Evolutionary conservation across 2,797 vertebrate species (phyloP), one percentile per base, ranked within the genome.

Genomic region (Sebastes variabilis): DNA sequence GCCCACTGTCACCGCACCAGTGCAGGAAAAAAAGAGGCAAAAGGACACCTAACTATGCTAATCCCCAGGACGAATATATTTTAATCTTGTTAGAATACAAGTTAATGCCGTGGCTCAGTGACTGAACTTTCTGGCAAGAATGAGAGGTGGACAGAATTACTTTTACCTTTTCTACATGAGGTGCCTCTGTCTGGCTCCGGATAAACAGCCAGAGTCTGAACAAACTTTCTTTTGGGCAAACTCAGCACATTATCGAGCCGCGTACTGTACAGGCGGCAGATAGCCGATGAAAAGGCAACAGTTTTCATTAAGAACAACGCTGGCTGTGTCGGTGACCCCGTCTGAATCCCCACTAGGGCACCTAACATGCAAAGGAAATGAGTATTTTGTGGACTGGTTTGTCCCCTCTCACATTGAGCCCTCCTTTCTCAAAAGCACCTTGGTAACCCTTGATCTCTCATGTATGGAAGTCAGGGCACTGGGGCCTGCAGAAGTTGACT

Each of bases 41-140:
- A 97, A 90, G 94, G 93, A 94, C 95, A 97, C 97, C 97, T 97
- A 97, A 97, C 97, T 98, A 98, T 98, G 97, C 97, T 99, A 99
- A 99, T 99, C 98, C 98, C 97, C 98, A 97, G 97, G 97, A 98
- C 98, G 98, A 99, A 99, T 99, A 98, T 98, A 99, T 99, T 99
- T 98, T 99, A 99, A 99, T 99, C 98, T 99, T 98, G 97, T 99
- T 99, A 99, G 97, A 99, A 99, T 98, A 99, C 98, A 99, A 99
- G 98, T 99, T 99, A 99, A 99, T 97, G 97, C 98, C 88, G 96
- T 96, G 96, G 97, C 97, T 97, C 97, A 96, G 95, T 96, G 97
- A 96, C 96, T 97, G 96, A 97, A 98, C 97, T 97, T 96, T 97
- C 83, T 84, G 96, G 94, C 82, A 95, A 93, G 92, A 92, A 91